phyloP scores from a whole-genome alignment of 2,888 invertebrate species.

The Agrochola macilenta region DNA sequence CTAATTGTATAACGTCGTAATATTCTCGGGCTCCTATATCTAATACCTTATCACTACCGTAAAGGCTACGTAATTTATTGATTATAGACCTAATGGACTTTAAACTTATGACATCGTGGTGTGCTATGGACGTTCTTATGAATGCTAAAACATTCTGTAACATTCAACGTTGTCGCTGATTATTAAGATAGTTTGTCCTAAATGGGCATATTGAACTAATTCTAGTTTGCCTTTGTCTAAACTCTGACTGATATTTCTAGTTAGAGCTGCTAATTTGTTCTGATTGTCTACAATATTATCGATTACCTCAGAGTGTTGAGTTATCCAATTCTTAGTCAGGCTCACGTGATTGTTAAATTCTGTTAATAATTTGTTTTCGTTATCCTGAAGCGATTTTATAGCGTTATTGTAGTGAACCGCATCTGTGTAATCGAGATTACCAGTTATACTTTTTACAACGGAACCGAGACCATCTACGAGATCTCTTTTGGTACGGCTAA shows the following conservation, averaged over 20 bases:
- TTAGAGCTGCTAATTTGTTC: background rate
- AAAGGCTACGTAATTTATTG: background rate
- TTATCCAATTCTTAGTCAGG: background rate
- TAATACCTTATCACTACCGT: constrained; percentile 4
- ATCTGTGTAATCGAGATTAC: constrained; percentile 1
- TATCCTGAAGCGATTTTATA: background rate
- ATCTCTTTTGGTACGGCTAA: no score
- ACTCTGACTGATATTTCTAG: background rate
- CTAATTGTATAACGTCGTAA: background rate
- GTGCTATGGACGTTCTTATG: constrained; percentile 1
- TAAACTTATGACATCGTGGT: constrained; percentile 7
- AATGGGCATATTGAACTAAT: constrained; percentile 4
- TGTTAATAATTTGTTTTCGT: background rate
- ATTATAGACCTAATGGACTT: background rate
- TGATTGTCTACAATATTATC: background rate
- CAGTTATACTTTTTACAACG: background rate
- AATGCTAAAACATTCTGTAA: background rate
- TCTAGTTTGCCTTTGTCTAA: background rate
- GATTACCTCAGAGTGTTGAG: background rate
- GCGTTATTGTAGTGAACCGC: background rate
- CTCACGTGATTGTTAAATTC: constrained; percentile 4
- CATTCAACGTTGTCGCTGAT: background rate
- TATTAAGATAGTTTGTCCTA: background rate
- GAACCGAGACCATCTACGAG: constrained; percentile 1
- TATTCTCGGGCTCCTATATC: constrained; percentile 11